These are phyloP conservation scores for Rhynchopsitta pachyrhyncha DNA, from an alignment of 2,113 vertebrate species.

Conservation along the genomic window DNA sequence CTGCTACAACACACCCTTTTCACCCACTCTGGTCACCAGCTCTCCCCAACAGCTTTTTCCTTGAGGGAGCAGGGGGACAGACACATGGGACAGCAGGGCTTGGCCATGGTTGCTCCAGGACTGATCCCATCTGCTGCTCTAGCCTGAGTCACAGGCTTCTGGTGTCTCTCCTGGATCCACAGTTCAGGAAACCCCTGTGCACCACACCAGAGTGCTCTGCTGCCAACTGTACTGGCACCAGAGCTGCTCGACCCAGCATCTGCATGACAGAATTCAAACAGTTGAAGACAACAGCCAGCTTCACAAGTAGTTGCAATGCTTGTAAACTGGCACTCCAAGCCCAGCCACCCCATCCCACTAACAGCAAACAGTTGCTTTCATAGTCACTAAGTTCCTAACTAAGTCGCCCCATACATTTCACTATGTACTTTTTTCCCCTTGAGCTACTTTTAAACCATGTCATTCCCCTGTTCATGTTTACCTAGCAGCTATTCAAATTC, in stretches of 20 bases:
- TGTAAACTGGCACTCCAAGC: neutral
- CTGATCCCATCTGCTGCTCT: neutral
- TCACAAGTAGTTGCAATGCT: neutral
- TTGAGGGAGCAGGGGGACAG: neutral
- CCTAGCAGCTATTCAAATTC: neutral
- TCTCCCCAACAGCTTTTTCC: neutral
- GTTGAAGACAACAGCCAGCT: neutral
- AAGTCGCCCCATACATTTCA: neutral
- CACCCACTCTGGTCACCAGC: neutral
- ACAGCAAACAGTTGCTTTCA: rapidly evolving
- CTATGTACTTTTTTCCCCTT: too few species aligned
- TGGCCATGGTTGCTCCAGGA: neutral
- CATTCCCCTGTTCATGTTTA: neutral
- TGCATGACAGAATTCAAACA: neutral
- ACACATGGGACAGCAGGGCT: neutral
- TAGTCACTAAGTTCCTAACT: neutral
- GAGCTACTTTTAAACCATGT: neutral
- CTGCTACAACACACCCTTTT: neutral
- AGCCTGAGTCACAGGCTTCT: neutral
- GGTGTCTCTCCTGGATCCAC: neutral
- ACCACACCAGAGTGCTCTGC: neutral
- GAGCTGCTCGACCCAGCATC: neutral
- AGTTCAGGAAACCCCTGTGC: neutral
- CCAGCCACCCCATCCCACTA: neutral
- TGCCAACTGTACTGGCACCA: neutral